Conservation (phyloP, 2,797 vertebrate genomes). For the Neosilurus mollespiculum region DNA sequence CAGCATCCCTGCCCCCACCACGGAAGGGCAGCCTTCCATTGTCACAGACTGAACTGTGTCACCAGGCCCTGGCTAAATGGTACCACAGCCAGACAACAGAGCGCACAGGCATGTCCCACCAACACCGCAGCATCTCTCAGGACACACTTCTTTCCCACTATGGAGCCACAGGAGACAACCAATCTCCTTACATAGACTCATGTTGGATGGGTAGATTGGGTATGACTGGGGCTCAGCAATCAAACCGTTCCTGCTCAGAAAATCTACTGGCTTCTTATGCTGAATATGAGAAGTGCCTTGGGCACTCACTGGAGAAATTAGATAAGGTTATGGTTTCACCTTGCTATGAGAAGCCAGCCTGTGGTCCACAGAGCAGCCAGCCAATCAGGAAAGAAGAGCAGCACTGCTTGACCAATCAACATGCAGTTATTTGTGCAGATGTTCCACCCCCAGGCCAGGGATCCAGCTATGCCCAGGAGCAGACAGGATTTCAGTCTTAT, state of each 20-base stretch:
- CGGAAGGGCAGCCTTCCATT: conserved; percentile 57
- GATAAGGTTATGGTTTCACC: conserved; percentile 75
- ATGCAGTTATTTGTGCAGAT: conserved; percentile 2
- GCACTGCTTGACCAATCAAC: conserved; percentile 38
- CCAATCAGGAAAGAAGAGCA: conserved; percentile 29
- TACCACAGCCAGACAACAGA: conserved; percentile 81
- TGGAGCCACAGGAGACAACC: conserved; percentile 60
- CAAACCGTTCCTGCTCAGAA: conserved; percentile 76
- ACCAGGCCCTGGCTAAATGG: conserved; percentile 88
- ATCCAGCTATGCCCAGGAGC: conserved; percentile 28
- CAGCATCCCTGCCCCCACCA: conserved; percentile 64
- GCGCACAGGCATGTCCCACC: conserved; percentile 72
- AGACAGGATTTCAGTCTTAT: conserved; percentile 50
- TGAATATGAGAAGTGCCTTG: conserved; percentile 73
- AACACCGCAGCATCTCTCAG: conserved; percentile 83
- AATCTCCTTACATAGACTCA: conserved; percentile 53
- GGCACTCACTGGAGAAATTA: conserved; percentile 81
- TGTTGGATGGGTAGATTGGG: conserved; percentile 60
- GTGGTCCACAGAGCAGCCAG: conserved; percentile 51
- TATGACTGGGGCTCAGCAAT: conserved; percentile 41
- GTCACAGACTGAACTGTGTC: conserved; percentile 75
- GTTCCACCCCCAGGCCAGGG: conserved; percentile 1
- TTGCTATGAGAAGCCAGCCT: conserved; percentile 60
- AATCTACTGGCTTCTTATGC: conserved; percentile 76
- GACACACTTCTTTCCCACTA: conserved; percentile 79